These are phyloP conservation scores for Tenthredo livida DNA, from an alignment of 2,888 invertebrate species.

Conservation along the genomic window DNA sequence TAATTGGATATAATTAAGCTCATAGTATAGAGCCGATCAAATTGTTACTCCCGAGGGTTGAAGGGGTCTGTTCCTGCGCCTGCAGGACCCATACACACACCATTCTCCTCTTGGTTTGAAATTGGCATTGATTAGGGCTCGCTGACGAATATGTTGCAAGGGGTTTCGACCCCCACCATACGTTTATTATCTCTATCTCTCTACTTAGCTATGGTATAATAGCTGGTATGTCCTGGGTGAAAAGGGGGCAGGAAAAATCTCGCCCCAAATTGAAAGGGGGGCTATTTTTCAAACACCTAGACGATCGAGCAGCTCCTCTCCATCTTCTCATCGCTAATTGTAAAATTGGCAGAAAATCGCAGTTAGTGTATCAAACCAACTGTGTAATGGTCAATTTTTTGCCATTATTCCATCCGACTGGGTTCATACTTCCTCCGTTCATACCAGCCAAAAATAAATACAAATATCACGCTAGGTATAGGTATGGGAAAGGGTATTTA, in stretches of 20 bases:
- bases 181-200: conserved; percentile 17
- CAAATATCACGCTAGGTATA: not conserved
- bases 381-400: conserved; percentile 75
- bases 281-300: conserved; percentile 1
- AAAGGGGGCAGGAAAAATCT: not conserved
- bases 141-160: not conserved
- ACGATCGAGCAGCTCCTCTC: not conserved
- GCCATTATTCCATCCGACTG: conserved; percentile 67
- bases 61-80: not conserved
- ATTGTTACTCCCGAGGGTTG: conserved; percentile 44
- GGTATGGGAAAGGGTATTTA: conserved; percentile 5
- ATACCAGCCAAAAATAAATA: not conserved
- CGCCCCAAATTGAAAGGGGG: not conserved
- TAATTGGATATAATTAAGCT: conserved; percentile 50
- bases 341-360: not conserved
- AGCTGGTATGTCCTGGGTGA: not conserved
- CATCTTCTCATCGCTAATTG: not conserved
- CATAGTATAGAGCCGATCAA: conserved; percentile 39
- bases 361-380: conserved; percentile 74
- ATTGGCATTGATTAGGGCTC: conserved; percentile 42
- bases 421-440: not conserved
- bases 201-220: conserved; percentile 4
- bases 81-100: not conserved
- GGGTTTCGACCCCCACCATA: not conserved
- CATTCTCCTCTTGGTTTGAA: not conserved